Percentiles rank a stretch among this genome's conserved stretches.
Conservation (phyloP, 92 coral and sea anemone species). For the Montipora capitata region DNA sequence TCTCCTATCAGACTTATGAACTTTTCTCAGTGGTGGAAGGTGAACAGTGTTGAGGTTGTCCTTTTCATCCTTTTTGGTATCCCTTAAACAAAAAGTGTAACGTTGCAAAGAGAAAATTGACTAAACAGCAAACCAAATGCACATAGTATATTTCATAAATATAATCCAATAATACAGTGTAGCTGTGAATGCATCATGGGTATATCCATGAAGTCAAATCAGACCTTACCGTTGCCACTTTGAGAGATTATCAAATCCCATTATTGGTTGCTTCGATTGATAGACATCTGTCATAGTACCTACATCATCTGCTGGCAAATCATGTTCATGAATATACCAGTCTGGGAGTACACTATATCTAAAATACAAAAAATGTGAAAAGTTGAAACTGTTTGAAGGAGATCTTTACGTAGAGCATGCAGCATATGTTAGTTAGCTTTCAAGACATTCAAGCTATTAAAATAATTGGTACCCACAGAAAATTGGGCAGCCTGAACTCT, state of each 20-base stretch:
- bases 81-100: constrained; percentile 10
- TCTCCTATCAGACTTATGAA: constrained; percentile 38
- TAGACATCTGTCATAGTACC: constrained; percentile 1
- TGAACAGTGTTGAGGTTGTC: constrained; percentile 28
- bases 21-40: constrained; percentile 77
- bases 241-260: constrained; percentile 79
- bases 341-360: constrained; percentile 93
- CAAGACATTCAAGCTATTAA: too few species aligned
- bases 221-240: constrained; percentile 82
- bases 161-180: too few species aligned
- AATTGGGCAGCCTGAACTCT: too few species aligned
- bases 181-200: too few species aligned
- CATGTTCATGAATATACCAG: constrained; percentile 92
- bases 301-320: constrained; percentile 42
- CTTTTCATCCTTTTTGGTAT: constrained; percentile 17
- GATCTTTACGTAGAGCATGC: too few species aligned
- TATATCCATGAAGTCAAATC: too few species aligned
- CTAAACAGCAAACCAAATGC: too few species aligned
- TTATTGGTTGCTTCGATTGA: constrained; percentile 58
- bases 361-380: neutral
- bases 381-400: too few species aligned
- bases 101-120: neutral
- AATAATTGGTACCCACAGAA: too few species aligned
- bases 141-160: too few species aligned
- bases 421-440: too few species aligned